Conservation (phyloP, 92 coral and sea anemone species). For the Zoanthus sociatus region DNA sequence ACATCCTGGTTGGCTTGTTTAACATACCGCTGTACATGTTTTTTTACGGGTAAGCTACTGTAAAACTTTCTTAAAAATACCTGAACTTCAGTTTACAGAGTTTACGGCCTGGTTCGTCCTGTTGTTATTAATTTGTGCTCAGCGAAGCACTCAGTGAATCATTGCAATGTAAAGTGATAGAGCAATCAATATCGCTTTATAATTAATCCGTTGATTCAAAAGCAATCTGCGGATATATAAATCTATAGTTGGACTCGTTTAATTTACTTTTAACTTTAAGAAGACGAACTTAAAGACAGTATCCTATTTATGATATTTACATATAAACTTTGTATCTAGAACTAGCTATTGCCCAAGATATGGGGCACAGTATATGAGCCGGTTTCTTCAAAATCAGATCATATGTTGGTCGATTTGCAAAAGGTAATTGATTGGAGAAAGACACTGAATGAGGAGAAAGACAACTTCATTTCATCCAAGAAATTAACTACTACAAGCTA, state of each 20-base stretch:
- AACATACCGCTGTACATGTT: conserved; percentile 86
- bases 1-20: conserved; percentile 77
- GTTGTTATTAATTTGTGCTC: not conserved
- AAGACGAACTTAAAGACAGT: not conserved
- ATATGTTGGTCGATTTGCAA: not conserved
- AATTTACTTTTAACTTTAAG: not conserved
- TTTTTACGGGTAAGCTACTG: conserved; percentile 38
- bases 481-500: not conserved
- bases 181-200: not conserved
- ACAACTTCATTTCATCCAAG: not conserved
- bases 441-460: not conserved
- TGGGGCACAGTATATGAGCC: not conserved
- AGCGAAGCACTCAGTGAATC: not conserved
- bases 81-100: not conserved
- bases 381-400: not conserved
- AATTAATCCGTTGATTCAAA: not conserved
- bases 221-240: not conserved
- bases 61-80: not conserved
- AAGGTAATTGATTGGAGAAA: not conserved
- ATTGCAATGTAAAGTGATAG: not conserved
- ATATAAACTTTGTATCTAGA: not conserved
- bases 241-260: not conserved
- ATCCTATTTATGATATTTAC: not conserved
- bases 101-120: not conserved
- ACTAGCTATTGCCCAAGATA: not conserved